These are phyloP conservation scores for Clostera curtula DNA, from an alignment of 2,888 invertebrate genomes.

Conservation along the genomic window DNA sequence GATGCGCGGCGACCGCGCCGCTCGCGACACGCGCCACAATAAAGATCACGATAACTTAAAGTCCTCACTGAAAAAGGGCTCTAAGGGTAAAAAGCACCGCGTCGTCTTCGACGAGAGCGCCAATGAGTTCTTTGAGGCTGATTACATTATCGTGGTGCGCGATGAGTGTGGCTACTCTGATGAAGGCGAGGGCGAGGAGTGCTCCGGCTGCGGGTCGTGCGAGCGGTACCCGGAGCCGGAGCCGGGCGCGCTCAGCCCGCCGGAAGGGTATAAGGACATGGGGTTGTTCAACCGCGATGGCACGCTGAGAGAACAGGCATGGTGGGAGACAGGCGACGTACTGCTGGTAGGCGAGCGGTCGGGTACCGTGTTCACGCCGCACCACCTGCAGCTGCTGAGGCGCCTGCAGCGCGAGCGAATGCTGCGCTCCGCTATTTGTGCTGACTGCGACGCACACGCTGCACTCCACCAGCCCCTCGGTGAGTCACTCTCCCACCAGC, in stretches of 20 bases:
- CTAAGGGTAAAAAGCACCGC: conserved; percentile 82
- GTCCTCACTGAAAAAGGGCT: conserved; percentile 85
- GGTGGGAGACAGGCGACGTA: conserved; percentile 76
- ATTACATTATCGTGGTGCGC: conserved; percentile 92
- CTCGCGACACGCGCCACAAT: conserved; percentile 73
- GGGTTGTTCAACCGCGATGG: conserved; percentile 77
- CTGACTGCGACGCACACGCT: conserved; percentile 67
- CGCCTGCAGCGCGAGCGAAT: conserved; percentile 77
- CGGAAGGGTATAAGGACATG: conserved; percentile 93
- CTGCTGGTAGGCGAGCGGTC: conserved; percentile 71
- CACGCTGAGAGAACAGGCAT: conserved; percentile 72
- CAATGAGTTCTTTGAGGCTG: conserved; percentile 93
- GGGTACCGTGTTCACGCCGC: conserved; percentile 78
- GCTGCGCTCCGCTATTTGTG: conserved; percentile 72
- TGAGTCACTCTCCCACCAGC: conserved; percentile 52
- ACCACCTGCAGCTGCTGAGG: conserved; percentile 78
- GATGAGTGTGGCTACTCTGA: conserved; percentile 90
- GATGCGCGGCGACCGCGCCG: conserved; percentile 70
- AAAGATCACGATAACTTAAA: conserved; percentile 79
- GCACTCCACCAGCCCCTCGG: conserved; percentile 63
- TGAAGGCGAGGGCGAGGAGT: conserved; percentile 85
- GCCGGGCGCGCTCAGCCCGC: conserved; percentile 90
- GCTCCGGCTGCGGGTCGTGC: conserved; percentile 73
- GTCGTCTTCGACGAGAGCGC: conserved; percentile 92
- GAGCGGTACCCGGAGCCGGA: conserved; percentile 81